Conservation (phyloP, 2,113 vertebrate species). For the Crotalus horridus region DNA sequence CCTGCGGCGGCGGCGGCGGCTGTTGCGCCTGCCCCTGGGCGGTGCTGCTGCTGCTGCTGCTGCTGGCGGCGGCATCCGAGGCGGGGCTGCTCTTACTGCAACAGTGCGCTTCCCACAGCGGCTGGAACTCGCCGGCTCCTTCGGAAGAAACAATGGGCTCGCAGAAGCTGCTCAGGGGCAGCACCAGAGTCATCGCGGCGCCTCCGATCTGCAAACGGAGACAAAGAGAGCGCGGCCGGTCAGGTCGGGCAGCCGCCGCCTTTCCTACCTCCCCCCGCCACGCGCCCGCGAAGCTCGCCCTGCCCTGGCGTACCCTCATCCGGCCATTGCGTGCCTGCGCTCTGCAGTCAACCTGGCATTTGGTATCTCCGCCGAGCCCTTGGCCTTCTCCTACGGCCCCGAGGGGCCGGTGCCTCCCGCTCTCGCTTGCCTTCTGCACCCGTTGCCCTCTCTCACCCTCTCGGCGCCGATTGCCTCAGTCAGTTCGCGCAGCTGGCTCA, state of each 20-base stretch:
- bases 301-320: background rate
- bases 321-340: background rate
- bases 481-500: background rate
- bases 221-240: background rate
- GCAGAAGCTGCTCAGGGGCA: slow-evolving; percentile 90
- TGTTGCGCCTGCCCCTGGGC: slow-evolving; percentile 10
- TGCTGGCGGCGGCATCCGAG: slow-evolving; percentile 44
- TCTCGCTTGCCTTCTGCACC: background rate
- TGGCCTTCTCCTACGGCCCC: background rate
- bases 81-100: slow-evolving; percentile 70
- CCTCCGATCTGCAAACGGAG: slow-evolving; percentile 66
- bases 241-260: slow-evolving; percentile 9
- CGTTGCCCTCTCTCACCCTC: background rate
- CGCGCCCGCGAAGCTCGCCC: background rate
- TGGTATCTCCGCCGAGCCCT: background rate
- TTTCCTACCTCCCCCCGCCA: background rate
- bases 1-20: background rate
- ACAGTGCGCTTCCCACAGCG: slow-evolving; percentile 79
- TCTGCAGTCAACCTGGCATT: background rate
- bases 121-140: slow-evolving; percentile 76
- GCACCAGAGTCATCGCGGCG: slow-evolving; percentile 87
- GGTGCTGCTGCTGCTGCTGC: background rate
- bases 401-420: background rate
- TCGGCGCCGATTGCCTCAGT: background rate
- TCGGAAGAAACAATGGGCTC: slow-evolving; percentile 78